A percentile compares a stretch with the other conserved stretches of the same genome.
These are phyloP conservation scores for Arnoldichthys spilopterus DNA, from an alignment of 2,797 vertebrate species.

Conservation along the genomic window DNA sequence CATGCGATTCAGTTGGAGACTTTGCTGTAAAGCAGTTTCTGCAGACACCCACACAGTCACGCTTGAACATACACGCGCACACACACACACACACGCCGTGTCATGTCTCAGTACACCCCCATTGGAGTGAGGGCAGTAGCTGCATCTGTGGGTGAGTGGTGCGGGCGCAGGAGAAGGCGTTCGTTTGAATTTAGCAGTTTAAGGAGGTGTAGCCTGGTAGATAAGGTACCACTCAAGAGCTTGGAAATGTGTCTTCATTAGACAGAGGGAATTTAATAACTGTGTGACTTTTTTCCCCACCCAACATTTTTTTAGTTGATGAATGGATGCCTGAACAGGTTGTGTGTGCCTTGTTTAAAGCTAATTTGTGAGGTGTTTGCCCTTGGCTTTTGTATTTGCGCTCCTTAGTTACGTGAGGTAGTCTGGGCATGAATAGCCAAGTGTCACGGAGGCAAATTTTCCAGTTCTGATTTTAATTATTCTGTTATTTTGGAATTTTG, in stretches of 20 bases:
- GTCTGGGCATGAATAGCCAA: no score
- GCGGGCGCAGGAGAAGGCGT: not conserved
- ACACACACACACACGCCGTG: not conserved
- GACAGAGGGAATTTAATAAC: no score
- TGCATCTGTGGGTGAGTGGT: not conserved
- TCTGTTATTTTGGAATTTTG: no score
- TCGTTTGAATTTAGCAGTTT: not conserved
- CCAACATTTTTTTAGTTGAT: not conserved
- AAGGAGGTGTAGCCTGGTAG: not conserved
- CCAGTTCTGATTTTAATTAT: no score
- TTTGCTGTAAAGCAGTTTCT: no score
- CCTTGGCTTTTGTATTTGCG: no score
- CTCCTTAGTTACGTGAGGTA: no score
- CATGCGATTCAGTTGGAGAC: no score
- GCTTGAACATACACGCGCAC: not conserved
- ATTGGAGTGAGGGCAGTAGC: slow-evolving; percentile 1
- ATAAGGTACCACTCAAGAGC: not conserved
- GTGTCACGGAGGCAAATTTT: no score
- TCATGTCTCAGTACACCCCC: slow-evolving; percentile 55
- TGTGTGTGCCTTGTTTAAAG: no score
- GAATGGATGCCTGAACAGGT: no score
- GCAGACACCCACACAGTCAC: slow-evolving; percentile 28
- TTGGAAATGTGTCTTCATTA: not conserved
- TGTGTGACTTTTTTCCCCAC: not conserved
- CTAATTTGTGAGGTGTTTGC: no score